Evolutionary conservation across 2,797 vertebrate species (phyloP).

Genomic region (Phoeniculus purpureus): DNA sequence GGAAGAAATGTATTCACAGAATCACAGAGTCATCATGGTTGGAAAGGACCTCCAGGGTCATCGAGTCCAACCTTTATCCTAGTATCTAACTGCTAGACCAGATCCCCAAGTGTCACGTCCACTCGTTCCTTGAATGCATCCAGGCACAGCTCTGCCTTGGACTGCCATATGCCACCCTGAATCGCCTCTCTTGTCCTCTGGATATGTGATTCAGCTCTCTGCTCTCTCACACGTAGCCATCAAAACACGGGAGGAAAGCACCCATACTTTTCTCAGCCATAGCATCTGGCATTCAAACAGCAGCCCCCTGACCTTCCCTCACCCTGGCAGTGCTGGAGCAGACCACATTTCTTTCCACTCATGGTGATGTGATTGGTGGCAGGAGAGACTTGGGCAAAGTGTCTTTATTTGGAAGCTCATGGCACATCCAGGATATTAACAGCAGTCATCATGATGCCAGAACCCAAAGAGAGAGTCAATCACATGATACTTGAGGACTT

Average conservation of each 20-base stretch:
- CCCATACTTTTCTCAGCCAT: not conserved
- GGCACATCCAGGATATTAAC: not conserved
- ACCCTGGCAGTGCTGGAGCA: not conserved
- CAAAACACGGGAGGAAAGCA: not conserved
- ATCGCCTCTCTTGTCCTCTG: not conserved
- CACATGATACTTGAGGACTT: slow-evolving; percentile 15
- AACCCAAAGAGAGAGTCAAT: slow-evolving; percentile 22
- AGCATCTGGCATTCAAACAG: not conserved
- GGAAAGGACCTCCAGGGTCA: no score
- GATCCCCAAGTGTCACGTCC: no score
- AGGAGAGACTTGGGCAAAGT: not conserved
- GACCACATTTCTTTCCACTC: not conserved
- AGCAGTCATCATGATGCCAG: slow-evolving; percentile 45
- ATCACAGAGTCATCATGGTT: no score
- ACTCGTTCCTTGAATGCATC: no score
- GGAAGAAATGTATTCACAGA: not conserved
- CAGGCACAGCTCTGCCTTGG: not conserved
- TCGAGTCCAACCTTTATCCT: no score
- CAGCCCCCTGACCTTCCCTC: slow-evolving; percentile 9
- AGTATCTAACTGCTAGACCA: no score
- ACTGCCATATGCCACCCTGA: not conserved
- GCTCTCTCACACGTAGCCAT: not conserved
- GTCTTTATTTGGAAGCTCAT: not conserved
- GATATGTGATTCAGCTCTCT: not conserved
- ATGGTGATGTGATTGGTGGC: not conserved